These are phyloP conservation scores for Nasonovia ribisnigri DNA, from an alignment of 2,888 invertebrate genomes.

Conservation along the genomic window DNA sequence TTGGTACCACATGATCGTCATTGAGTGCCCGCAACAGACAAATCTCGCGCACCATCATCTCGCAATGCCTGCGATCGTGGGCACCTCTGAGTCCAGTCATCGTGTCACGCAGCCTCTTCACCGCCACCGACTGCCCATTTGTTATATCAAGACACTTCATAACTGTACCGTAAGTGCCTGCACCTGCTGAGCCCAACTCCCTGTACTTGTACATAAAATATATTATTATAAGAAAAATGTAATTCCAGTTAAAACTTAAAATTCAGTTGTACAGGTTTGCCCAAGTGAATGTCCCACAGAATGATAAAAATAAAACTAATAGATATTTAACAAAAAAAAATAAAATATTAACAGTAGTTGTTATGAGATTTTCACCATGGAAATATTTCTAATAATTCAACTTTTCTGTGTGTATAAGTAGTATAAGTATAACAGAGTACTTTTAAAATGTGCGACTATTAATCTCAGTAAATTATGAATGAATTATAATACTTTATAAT, in stretches of 20 bases:
- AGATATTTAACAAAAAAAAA: neutral
- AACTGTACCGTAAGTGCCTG: constrained; percentile 50
- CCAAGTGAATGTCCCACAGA: neutral
- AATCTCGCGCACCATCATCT: constrained; percentile 42
- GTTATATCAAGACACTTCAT: neutral
- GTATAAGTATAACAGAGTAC: neutral
- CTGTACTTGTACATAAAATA: constrained; percentile 30
- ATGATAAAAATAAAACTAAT: neutral
- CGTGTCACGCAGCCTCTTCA: neutral
- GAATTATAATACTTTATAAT: neutral
- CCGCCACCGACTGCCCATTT: neutral
- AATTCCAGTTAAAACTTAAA: neutral
- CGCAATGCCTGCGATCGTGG: neutral
- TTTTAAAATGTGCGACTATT: neutral
- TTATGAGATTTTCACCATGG: neutral
- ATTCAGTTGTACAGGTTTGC: neutral
- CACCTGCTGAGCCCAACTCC: neutral
- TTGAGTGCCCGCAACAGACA: neutral
- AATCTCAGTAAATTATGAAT: neutral
- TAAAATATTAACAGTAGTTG: neutral
- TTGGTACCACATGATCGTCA: constrained; percentile 6
- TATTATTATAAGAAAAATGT: neutral
- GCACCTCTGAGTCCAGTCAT: neutral
- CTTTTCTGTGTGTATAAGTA: neutral
- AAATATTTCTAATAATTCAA: neutral